phyloP scores from a whole-genome alignment of 2,113 vertebrate genomes.

The Australoheros scitulus region DNA sequence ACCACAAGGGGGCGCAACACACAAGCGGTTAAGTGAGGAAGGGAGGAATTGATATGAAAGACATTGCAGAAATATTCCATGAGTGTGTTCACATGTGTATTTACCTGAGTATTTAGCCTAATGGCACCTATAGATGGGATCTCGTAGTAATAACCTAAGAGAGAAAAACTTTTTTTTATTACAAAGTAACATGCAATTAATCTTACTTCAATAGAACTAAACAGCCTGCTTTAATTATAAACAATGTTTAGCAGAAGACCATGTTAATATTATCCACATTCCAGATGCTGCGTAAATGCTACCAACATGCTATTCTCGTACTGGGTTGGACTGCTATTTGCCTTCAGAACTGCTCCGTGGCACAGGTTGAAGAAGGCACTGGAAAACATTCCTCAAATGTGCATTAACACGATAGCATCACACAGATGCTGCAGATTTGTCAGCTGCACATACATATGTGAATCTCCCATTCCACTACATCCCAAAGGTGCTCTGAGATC shows the following conservation, averaged over 20 bases:
- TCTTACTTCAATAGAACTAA: no score
- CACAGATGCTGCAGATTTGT: background rate
- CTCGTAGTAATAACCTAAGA: slow-evolving; percentile 96
- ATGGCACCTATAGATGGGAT: slow-evolving; percentile 97
- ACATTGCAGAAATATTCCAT: background rate
- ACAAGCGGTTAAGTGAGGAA: background rate
- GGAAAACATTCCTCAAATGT: background rate
- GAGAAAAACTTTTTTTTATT: slow-evolving; percentile 9
- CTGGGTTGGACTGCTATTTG: background rate
- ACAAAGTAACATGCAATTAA: no score
- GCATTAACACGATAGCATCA: background rate
- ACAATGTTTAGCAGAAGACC: background rate
- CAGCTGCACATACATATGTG: background rate
- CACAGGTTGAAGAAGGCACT: background rate
- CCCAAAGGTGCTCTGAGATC: background rate
- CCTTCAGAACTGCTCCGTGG: background rate
- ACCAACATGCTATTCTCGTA: background rate
- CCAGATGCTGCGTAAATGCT: fast-evolving
- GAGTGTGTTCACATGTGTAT: background rate
- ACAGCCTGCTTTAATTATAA: no score
- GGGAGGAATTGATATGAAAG: background rate
- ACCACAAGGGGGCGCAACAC: slow-evolving; percentile 57
- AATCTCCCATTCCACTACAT: background rate
- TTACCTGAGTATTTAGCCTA: slow-evolving; percentile 96
- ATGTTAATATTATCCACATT: background rate